A percentile compares a stretch with the other conserved stretches of the same genome.
Conservation (phyloP, 2,113 vertebrate species). For the Cololabis saira region DNA sequence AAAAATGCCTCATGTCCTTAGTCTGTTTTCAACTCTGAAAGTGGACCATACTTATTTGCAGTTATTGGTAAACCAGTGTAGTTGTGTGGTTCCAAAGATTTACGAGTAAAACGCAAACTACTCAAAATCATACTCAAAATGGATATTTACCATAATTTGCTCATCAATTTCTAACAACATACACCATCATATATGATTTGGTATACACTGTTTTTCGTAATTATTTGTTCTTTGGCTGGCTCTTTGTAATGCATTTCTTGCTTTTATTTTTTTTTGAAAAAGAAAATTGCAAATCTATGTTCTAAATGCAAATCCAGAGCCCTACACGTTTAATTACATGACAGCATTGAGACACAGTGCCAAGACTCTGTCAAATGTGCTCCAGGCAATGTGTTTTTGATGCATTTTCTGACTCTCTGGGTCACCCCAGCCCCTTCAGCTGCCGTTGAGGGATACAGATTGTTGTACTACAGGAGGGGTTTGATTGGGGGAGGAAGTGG, state of each 20-base stretch:
- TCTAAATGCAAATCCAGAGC: slow-evolving; percentile 55
- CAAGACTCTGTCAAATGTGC: slow-evolving; percentile 62
- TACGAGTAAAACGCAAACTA: too few relatives aligned
- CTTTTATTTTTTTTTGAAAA: slow-evolving; percentile 7
- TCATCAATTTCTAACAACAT: too few relatives aligned
- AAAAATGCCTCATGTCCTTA: too few relatives aligned
- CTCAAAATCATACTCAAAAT: too few relatives aligned
- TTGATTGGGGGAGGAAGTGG: slow-evolving; percentile 22
- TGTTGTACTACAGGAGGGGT: slow-evolving; percentile 46
- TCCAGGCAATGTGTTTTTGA: slow-evolving; percentile 64
- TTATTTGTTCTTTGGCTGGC: slow-evolving; percentile 7
- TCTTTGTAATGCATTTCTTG: slow-evolving; percentile 12
- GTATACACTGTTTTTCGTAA: neutral
- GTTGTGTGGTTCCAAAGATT: too few relatives aligned
- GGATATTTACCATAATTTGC: too few relatives aligned
- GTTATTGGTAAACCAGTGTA: too few relatives aligned
- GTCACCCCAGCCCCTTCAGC: slow-evolving; percentile 55
- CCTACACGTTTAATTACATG: slow-evolving; percentile 61
- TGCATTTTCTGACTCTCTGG: slow-evolving; percentile 58
- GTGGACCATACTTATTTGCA: too few relatives aligned
- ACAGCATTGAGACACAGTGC: slow-evolving; percentile 52
- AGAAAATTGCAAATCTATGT: slow-evolving; percentile 30
- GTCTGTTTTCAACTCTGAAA: too few relatives aligned
- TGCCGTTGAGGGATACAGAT: slow-evolving; percentile 58
- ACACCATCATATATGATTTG: too few relatives aligned